Base-by-base conservation (phyloP, 2,113 vertebrate genomes). In the Sciurus niger region DNA sequence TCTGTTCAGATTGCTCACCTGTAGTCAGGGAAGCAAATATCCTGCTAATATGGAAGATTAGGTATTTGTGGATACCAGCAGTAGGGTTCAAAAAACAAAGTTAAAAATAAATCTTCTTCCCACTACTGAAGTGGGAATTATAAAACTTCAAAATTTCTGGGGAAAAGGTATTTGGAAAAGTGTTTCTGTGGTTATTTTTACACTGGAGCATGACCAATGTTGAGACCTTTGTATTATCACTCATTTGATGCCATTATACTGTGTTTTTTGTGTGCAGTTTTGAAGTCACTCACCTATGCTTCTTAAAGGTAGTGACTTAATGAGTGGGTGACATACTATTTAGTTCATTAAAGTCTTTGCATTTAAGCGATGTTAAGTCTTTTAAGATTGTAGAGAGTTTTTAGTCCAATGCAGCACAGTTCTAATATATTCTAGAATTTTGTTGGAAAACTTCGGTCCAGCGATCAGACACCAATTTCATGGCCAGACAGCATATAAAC, bases 381-480 rank as follows among this genome's bases (percentile, higher is more conserved):
- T 86, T 87, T 51, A 74, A 92, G 76, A 67, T 22, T 37, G 14
- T 79, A 43, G 78, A 77, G 77, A 83, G 58, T 58, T 77, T 58
- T 82, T 55, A 67, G 40, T 37, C 40, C 51, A 55, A 87, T 28
- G 37, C 24, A 70, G 9, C n/a, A 77, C 65, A n/a, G 25, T 91
- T 91, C 34, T 40, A 37, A 83, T 70, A 46, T 30, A 46, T 77
- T 78, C n/a, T 84, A 88, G 73, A 55, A 30, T 67, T 96, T 68
- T 51, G 9, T 84, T 34, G 65, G 40, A 80, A 85, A 77, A 80
- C 8, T 85, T 84, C 58, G 74, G 17, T 91, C 43, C 32, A 30
- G 84, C 63, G 53, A 84, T 63, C 30, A 17, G n/a, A 87, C 14
- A 51, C 17, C 20, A 78, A 13, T 70, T 96, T 94, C 60, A 72